These are phyloP conservation scores for Leptopilina clavipes DNA, from an alignment of 1,140 invertebrate species.

Conservation along the genomic window DNA sequence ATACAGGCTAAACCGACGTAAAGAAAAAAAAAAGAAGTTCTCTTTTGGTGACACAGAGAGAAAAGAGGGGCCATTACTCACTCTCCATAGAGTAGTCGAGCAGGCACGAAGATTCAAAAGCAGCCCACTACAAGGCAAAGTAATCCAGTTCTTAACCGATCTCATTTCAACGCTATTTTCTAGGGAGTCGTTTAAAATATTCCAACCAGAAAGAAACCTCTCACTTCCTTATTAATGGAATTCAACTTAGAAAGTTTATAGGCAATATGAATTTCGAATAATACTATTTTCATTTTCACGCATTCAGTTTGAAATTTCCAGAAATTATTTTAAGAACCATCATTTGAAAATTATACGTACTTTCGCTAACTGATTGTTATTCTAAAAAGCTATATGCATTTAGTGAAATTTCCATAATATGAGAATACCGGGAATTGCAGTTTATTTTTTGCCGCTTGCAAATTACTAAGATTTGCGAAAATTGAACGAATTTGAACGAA, in stretches of 20 bases:
- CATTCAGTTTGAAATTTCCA: no score
- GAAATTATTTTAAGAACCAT: no score
- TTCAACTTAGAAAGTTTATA: background rate
- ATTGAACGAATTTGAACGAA: no score
- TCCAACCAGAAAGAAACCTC: constrained; percentile 2
- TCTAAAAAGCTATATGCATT: no score
- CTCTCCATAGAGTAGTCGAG: constrained; percentile 28
- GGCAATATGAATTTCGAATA: background rate
- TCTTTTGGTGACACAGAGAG: constrained; percentile 28
- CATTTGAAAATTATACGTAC: no score
- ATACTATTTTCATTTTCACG: background rate
- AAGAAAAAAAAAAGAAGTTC: constrained; percentile 21
- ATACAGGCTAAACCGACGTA: constrained; percentile 6
- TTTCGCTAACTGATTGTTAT: no score
- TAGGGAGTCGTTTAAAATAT: constrained; percentile 26
- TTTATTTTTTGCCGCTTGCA: no score
- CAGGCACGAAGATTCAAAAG: constrained; percentile 28
- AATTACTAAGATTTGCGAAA: no score
- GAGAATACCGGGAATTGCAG: no score
- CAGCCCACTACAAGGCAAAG: constrained; percentile 24
- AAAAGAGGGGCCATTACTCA: constrained; percentile 32
- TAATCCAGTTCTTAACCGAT: constrained; percentile 26
- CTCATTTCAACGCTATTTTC: constrained; percentile 29
- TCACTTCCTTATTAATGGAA: constrained; percentile 10
- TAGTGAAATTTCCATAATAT: no score